Evolutionary conservation across 1,140 invertebrate species (phyloP).

Genomic region (Anastrepha ludens): DNA sequence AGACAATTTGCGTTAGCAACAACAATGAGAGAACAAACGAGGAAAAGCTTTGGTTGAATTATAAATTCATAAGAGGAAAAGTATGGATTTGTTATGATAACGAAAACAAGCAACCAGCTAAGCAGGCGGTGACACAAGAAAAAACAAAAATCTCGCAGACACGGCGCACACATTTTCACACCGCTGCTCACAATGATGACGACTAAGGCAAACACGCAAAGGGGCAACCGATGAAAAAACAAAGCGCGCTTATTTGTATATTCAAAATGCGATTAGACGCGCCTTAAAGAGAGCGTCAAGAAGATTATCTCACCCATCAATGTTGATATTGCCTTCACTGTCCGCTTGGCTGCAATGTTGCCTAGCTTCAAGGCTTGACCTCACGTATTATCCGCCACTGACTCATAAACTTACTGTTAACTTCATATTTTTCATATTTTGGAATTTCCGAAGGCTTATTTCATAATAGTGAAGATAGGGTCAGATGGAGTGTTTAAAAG

Average conservation of each 20-base stretch:
- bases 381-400: not conserved
- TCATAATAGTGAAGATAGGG: too few species aligned
- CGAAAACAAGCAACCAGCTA: conserved; percentile 64
- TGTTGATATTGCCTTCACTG: conserved; percentile 52
- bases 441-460: too few species aligned
- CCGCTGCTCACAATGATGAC: too few species aligned
- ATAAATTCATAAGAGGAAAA: conserved; percentile 72
- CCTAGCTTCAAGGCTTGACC: not conserved
- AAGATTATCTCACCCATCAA: conserved; percentile 71
- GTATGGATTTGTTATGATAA: conserved; percentile 72
- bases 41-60: conserved; percentile 60
- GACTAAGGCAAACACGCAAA: too few species aligned
- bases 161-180: not conserved
- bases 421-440: not conserved
- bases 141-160: conserved; percentile 50
- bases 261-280: conserved; percentile 73
- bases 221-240: conserved; percentile 17
- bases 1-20: too few species aligned
- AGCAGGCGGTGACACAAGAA: not conserved
- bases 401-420: not conserved
- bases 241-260: conserved; percentile 65
- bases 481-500: too few species aligned
- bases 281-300: conserved; percentile 74
- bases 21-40: conserved; percentile 41
- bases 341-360: not conserved